These are phyloP conservation scores for Carcharodon carcharias DNA, from an alignment of 2,797 vertebrate species.

Conservation along the genomic window DNA sequence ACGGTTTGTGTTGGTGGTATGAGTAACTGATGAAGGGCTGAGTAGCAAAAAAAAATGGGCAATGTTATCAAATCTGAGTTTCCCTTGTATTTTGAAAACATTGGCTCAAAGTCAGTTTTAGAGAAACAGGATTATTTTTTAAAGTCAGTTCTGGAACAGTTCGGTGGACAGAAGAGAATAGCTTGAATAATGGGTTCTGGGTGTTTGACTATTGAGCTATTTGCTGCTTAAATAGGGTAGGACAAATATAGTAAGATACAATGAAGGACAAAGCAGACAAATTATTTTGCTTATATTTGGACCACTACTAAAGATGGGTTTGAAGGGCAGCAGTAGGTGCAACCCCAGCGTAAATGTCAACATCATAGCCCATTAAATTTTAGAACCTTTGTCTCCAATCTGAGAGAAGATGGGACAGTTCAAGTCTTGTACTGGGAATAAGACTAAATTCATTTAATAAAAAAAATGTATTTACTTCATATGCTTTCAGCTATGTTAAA, in stretches of 20 bases:
- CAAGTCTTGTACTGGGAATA: neutral
- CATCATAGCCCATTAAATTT: neutral
- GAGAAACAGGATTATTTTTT: neutral
- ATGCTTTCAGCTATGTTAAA: neutral
- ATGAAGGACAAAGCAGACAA: neutral
- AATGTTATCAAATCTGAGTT: neutral
- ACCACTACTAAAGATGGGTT: neutral
- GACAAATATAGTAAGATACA: neutral
- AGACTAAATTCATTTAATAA: neutral
- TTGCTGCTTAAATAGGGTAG: neutral
- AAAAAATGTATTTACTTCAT: neutral
- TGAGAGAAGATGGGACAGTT: neutral
- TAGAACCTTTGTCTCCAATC: neutral
- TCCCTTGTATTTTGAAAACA: neutral
- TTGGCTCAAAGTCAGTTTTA: neutral
- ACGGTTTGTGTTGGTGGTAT: neutral
- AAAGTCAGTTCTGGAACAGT: neutral
- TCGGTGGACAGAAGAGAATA: neutral
- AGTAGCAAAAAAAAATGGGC: neutral
- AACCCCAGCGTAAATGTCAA: neutral
- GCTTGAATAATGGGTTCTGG: neutral
- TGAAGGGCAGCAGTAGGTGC: neutral
- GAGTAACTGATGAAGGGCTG: neutral
- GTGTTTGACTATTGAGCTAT: neutral
- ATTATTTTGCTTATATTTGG: neutral